phyloP scores from a whole-genome alignment of 2,797 vertebrate genomes.

The Phataginus tetradactyla region DNA sequence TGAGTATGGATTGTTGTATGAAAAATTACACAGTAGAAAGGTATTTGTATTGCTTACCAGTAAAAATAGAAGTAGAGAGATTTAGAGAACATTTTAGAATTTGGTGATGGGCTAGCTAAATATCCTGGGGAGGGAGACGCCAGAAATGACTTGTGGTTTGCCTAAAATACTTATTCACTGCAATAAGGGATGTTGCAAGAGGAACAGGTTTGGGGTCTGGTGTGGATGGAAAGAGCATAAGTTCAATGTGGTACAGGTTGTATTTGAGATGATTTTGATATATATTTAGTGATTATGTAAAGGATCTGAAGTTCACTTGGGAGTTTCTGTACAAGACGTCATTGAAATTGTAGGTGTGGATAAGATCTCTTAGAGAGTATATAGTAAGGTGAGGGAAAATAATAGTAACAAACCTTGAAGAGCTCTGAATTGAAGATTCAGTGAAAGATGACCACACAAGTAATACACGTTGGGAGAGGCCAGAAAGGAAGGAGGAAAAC shows the following conservation, averaged over 20 bases:
- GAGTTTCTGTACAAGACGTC: background rate
- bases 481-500: background rate
- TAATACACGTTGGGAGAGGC: background rate
- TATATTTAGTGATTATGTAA: background rate
- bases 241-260: background rate
- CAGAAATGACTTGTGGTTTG: background rate
- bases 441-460: background rate
- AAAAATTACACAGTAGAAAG: background rate
- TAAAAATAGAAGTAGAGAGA: background rate
- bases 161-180: background rate
- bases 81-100: background rate
- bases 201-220: background rate
- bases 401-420: background rate
- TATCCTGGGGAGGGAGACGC: background rate
- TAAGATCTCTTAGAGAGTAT: background rate
- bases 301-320: background rate
- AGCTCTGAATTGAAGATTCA: background rate
- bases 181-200: background rate
- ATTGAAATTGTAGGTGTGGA: background rate
- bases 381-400: background rate
- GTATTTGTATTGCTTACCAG: background rate
- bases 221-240: background rate
- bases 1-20: background rate
- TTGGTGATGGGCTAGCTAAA: background rate
- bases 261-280: background rate